A percentile compares a stretch with the other conserved stretches of the same genome.
Evolutionary conservation across 2,888 invertebrate genomes (phyloP).

Genomic region (Strigamia crassipes): DNA sequence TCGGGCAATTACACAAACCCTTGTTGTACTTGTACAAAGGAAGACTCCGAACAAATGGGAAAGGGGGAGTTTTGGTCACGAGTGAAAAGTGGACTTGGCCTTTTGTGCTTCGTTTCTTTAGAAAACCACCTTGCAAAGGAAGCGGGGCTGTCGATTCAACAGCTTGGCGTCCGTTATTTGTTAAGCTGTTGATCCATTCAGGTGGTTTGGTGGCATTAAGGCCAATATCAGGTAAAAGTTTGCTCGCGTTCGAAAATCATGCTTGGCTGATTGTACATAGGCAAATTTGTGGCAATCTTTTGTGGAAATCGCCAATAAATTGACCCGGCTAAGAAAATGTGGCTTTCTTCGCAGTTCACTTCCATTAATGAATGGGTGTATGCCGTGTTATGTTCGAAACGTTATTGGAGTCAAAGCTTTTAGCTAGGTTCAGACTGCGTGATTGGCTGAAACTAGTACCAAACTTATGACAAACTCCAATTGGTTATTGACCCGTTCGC

Average conservation of each 20-base stretch:
- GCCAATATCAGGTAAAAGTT: background rate
- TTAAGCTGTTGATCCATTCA: background rate
- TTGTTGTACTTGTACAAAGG: slow-evolving; percentile 17
- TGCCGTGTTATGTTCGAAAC: too few relatives aligned
- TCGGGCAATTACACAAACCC: background rate
- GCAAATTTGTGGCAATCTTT: too few relatives aligned
- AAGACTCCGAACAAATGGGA: background rate
- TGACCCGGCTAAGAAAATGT: too few relatives aligned
- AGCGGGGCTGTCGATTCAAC: background rate
- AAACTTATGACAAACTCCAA: too few relatives aligned
- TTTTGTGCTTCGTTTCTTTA: background rate
- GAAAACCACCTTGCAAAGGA: background rate
- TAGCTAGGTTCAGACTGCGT: too few relatives aligned
- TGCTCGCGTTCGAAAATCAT: background rate
- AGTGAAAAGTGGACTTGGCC: background rate
- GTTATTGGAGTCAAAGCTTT: too few relatives aligned
- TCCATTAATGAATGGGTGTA: too few relatives aligned
- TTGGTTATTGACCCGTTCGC: too few relatives aligned
- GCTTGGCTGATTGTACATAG: too few relatives aligned
- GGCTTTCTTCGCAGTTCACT: too few relatives aligned
- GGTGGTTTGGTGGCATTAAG: background rate
- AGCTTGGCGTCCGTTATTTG: background rate
- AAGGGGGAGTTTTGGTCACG: background rate
- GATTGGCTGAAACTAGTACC: too few relatives aligned
- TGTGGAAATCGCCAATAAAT: too few relatives aligned